phyloP scores from a whole-genome alignment of 2,113 vertebrate species.

The Psammodynastes pulverulentus region DNA sequence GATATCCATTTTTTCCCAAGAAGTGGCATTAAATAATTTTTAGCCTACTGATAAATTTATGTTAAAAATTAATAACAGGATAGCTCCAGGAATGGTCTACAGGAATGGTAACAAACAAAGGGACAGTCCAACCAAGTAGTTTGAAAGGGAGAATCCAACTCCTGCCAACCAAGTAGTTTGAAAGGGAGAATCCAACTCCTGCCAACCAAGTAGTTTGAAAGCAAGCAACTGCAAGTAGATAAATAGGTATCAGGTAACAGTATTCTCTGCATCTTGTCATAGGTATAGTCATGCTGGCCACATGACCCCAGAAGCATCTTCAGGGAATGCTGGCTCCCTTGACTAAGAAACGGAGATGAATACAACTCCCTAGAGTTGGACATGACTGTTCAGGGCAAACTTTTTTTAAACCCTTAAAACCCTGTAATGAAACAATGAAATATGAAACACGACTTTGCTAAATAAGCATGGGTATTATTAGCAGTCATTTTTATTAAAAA shows the following conservation, averaged over 20 bases:
- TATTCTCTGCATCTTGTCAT: not conserved
- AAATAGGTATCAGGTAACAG: not conserved
- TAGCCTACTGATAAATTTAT: not conserved
- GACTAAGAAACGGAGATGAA: not conserved
- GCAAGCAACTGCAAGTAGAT: not conserved
- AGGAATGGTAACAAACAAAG: not conserved
- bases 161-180: no score
- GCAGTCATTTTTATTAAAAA: not conserved
- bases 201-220: not conserved
- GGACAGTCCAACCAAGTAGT: no score
- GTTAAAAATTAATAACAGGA: not conserved
- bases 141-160: no score
- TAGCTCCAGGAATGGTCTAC: no score
- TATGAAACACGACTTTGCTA: not conserved
- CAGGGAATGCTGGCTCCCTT: not conserved
- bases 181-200: not conserved
- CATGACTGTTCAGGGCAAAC: not conserved
- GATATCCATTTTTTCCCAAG: not conserved
- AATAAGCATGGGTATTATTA: not conserved
- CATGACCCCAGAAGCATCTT: not conserved
- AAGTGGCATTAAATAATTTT: not conserved
- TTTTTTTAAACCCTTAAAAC: not conserved
- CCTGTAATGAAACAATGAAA: not conserved
- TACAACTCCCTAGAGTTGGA: no score
- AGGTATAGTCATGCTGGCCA: not conserved